Percentiles rank a stretch among this genome's conserved stretches.
phyloP scores from a whole-genome alignment of 2,797 vertebrate genomes.

The Microchirus variegatus region DNA sequence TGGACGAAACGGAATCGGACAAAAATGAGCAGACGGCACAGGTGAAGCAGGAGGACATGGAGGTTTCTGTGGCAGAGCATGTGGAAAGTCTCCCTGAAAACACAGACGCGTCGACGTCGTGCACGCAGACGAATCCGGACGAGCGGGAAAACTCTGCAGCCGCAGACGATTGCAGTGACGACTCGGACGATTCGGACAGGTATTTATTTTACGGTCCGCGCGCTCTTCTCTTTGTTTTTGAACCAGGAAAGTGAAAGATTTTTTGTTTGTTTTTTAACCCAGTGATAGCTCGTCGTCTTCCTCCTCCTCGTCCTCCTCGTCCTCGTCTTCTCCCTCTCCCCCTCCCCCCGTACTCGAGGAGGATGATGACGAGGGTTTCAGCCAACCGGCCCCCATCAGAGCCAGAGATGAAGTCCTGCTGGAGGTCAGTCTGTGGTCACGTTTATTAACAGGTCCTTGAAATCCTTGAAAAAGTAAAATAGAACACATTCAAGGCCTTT shows the following conservation, averaged over 20 bases:
- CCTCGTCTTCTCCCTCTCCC: conserved; percentile 69
- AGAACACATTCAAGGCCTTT: no score
- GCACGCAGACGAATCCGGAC: not conserved
- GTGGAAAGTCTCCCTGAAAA: not conserved
- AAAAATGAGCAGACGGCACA: not conserved
- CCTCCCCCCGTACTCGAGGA: conserved; percentile 56
- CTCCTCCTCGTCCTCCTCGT: conserved; percentile 74
- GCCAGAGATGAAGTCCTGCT: conserved; percentile 86
- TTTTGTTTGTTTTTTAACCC: conserved; percentile 8
- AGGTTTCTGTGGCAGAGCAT: conserved; percentile 28
- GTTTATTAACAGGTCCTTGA: no score
- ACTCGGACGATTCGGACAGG: conserved; percentile 54
- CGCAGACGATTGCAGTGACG: conserved; percentile 11
- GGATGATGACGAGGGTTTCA: conserved; percentile 77
- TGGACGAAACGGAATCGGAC: conserved; percentile 24
- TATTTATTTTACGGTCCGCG: conserved; percentile 13
- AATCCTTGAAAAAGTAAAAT: no score
- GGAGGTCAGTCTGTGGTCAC: conserved; percentile 77
- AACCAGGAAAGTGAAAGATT: no score
- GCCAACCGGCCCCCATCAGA: conserved; percentile 77
- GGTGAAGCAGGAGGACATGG: conserved; percentile 29
- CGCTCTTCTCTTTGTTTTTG: no score
- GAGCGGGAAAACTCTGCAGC: not conserved
- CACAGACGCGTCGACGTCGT: not conserved
- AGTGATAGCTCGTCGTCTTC: conserved; percentile 82